A percentile compares a stretch with the other conserved stretches of the same genome.
Conservation (phyloP, 2,888 invertebrate genomes). For the Argyresthia albistria region DNA sequence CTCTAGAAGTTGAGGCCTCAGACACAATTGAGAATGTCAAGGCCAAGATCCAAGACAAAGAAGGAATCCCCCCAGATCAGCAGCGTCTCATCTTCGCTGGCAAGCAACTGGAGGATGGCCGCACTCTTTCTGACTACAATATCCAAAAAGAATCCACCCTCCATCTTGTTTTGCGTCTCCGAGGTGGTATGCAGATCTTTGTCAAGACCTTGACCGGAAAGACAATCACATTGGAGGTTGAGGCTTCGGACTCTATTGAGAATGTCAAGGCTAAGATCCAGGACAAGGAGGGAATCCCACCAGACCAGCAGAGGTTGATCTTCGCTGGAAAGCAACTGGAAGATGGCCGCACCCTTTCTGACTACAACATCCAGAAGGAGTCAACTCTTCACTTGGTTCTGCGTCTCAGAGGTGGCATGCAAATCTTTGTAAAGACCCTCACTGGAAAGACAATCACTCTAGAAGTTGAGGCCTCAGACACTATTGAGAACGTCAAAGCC, state of each 20-base stretch:
- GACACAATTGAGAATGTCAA: conserved; percentile 10
- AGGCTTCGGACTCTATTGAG: conserved; percentile 1
- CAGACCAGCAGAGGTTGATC: conserved; percentile 3
- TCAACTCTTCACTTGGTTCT: conserved; percentile 8
- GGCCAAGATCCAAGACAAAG: conserved; percentile 10
- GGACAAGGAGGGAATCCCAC: conserved; percentile 2
- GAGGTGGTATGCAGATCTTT: conserved; percentile 4
- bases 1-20: conserved; percentile 8
- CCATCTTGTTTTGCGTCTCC: conserved; percentile 7
- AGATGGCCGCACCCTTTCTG: conserved; percentile 8
- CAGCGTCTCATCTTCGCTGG: conserved; percentile 10
- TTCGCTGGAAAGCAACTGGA: conserved; percentile 9
- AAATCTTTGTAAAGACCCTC: conserved; percentile 3
- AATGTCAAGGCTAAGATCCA: conserved; percentile 6
- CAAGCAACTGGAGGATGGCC: conserved; percentile 9
- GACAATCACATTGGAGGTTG: background rate
- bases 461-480: conserved; percentile 1
- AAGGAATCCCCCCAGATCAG: conserved; percentile 10
- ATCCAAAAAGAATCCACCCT: conserved; percentile 10
- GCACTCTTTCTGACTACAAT: conserved; percentile 10
- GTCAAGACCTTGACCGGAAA: conserved; percentile 2
- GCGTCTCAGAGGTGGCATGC: conserved; percentile 4
- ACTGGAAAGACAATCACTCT: conserved; percentile 2
- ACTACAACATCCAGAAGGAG: conserved; percentile 10
- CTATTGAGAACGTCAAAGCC: conserved; percentile 3